Base-by-base conservation (phyloP, 2,888 invertebrate genomes). In the Tanytarsus gracilentus region DNA sequence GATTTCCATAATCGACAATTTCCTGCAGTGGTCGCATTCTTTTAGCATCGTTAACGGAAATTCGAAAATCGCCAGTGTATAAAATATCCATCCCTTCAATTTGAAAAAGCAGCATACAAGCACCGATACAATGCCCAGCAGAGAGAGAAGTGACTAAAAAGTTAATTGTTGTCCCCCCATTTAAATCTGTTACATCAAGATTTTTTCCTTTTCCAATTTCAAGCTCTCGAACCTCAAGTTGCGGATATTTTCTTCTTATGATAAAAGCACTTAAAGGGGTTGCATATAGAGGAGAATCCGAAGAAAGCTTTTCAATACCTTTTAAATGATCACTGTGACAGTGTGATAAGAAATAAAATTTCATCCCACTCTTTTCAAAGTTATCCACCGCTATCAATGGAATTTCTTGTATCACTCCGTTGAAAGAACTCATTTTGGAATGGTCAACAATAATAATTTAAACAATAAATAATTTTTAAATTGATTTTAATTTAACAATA, bases 21-120 rank as follows among this genome's bases (percentile, higher is more conserved):
- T 44, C 44, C 2, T 58, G n/a, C 2, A 58, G 21, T 5, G 16
- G 1, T 2, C 48, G 27, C 1, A 58, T 48, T 11, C 21, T 58
- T 30, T 44, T 9, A 9, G 14, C 48, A 29, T 58, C 8, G 27
- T 21, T 48, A 1, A 48, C 4, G 11, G 58, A 27, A 5, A 58
- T 29, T 4, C 58, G 29, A 40, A 58, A 58, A 30, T 58, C 58
- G 4, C 58, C 58, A 6, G 58, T 58, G 11, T 58, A 58, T 1
- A 58, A 14, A 29, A 58, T 48, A 23, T 58, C 48, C 26, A 14
- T 26, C 3, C 18, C 21, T 29, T 58, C 58, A 6, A 29, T 18
- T 58, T 58, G 58, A 30, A 58, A 58, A 1, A 58, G 18, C 11
- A 58, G n/a, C 44, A 40, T 39, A 21, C 44, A 48, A 1, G 29